These are phyloP conservation scores for Cichlasoma orientale DNA, from an alignment of 2,797 vertebrate species.

Conservation along the genomic window DNA sequence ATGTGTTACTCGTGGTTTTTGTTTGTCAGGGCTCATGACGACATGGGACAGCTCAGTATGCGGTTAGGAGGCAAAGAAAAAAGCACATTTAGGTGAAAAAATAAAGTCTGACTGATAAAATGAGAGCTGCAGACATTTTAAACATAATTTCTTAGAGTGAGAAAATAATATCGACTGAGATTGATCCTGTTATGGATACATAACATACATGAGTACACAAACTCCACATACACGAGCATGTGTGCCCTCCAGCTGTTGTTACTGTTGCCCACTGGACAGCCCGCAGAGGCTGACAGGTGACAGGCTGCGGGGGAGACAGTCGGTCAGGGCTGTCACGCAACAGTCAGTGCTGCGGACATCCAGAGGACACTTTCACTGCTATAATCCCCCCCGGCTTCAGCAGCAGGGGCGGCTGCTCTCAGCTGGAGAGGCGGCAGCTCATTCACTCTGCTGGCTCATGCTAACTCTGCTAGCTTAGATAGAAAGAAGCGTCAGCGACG, in stretches of 20 bases:
- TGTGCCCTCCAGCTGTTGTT: neutral
- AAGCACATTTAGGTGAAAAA: rapidly evolving
- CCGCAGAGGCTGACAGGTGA: neutral
- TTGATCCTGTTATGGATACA: neutral
- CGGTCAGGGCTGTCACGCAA: slow-evolving; percentile 2
- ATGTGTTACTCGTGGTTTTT: rapidly evolving
- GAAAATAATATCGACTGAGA: neutral
- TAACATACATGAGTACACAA: neutral
- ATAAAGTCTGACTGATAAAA: neutral
- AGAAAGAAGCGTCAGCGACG: neutral
- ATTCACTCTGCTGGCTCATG: slow-evolving; percentile 39
- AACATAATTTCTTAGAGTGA: neutral
- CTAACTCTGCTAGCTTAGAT: slow-evolving; percentile 48
- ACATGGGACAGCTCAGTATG: no score
- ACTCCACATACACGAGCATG: neutral
- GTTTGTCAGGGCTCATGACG: neutral
- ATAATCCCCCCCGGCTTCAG: rapidly evolving
- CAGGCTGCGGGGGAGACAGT: neutral
- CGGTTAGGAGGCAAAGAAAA: no score
- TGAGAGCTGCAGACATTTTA: neutral
- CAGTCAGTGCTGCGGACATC: neutral
- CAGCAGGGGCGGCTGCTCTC: neutral
- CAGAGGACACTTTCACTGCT: neutral
- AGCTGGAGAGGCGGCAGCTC: rapidly evolving
- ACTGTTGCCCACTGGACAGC: neutral